Base-by-base conservation (phyloP, 2,888 invertebrate species). In the Drosophila anomalipes region DNA sequence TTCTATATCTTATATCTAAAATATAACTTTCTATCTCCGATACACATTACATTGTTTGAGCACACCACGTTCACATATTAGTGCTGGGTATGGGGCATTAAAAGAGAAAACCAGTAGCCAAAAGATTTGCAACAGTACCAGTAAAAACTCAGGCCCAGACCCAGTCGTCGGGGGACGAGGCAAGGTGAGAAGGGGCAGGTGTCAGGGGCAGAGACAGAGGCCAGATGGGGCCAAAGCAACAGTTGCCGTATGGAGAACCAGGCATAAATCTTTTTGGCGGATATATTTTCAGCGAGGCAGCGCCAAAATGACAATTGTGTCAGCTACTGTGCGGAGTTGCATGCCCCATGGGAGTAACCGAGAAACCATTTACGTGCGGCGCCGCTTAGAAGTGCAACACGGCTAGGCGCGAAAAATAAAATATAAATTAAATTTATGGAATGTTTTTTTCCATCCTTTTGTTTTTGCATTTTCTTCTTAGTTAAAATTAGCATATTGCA, bases 221-320 rank as follows among this genome's bases (percentile, higher is more conserved):
- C 70, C 54, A 70, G 37, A 47, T 51, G 28, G 53, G 33, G 37
- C 47, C n/a, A 33, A 53, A 33, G 26, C 30, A 28, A 28, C 51
- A 32, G 63, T 37, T 64, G 59, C 56, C 56, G 41, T 51, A 65
- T 68, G 74, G 53, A 59, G 67, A 62, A 47, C 59, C 67, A 39
- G 70, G 76, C 88, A 91, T 91, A 91, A 91, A 91, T 91, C 92
- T 88, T 88, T 88, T 86, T 44, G 68, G 66, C 65, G 67, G 65
- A 37, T 37, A 65, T 56, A 86, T 86, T 82, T 90, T 88, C 88
- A 80, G 77, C 77, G 69, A 79, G 82, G 85, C 88, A 83, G 85
- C 82, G 81, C 70, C 70, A 64, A 81, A 92, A 89, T 92, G 92
- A 92, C 92, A 92, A 92, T 92, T 92, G 92, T 92, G 91, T 88